These are phyloP conservation scores for Enteromius thamalakanensis DNA, from an alignment of 2,797 vertebrate species.

Conservation along the genomic window DNA sequence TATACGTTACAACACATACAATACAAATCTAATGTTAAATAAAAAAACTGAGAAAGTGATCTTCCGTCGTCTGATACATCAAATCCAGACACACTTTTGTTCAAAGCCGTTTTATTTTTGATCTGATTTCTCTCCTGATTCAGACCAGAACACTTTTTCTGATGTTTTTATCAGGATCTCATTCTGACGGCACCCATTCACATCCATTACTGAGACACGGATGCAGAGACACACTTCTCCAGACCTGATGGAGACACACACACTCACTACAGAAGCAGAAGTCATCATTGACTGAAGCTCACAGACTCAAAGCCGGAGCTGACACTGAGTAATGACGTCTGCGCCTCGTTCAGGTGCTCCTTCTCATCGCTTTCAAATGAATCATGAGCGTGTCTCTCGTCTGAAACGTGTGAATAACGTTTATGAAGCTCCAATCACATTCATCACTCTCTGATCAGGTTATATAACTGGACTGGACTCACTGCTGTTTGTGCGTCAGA, in stretches of 20 bases:
- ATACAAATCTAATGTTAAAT: not conserved
- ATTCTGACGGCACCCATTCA: too few relatives aligned
- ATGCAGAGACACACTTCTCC: too few relatives aligned
- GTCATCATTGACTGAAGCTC: too few relatives aligned
- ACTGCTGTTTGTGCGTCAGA: not conserved
- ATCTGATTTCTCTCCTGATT: too few relatives aligned
- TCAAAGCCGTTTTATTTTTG: not conserved
- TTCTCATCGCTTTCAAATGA: conserved; percentile 97
- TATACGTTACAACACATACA: not conserved
- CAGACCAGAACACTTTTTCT: too few relatives aligned
- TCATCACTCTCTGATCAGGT: conserved; percentile 44
- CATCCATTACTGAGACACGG: too few relatives aligned
- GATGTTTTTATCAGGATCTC: too few relatives aligned
- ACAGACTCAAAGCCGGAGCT: conserved; percentile 58
- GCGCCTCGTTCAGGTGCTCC: conserved; percentile 98
- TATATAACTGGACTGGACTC: not conserved
- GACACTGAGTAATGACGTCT: conserved; percentile 97
- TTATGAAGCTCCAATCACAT: conserved; percentile 81
- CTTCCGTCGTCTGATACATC: not conserved
- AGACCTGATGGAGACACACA: too few relatives aligned
- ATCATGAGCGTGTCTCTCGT: conserved; percentile 88
- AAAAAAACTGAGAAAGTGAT: not conserved
- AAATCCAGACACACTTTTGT: not conserved
- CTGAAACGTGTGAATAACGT: conserved; percentile 87
- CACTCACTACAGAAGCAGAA: too few relatives aligned